Evolutionary conservation across 2,113 vertebrate species (phyloP).

Genomic region (Phyllostomus discolor): DNA sequence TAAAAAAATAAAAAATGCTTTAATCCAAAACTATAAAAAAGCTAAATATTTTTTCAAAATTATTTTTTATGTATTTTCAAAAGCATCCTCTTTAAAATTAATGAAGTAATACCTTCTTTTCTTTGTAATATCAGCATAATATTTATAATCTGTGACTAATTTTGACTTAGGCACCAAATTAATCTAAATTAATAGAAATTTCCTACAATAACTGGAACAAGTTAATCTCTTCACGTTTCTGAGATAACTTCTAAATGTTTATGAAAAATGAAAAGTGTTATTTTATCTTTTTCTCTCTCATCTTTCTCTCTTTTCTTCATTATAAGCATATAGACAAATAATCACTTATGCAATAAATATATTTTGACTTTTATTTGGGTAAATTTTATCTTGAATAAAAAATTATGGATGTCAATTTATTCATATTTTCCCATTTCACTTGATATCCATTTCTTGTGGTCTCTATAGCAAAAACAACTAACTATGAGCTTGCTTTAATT

Average conservation of each 20-base stretch:
- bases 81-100: background rate
- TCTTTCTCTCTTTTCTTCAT: background rate
- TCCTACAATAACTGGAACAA: background rate
- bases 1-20: too few species aligned
- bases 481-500: constrained; percentile 12
- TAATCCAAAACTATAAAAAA: background rate
- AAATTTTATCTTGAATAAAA: background rate
- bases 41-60: background rate
- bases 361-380: background rate
- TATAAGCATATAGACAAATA: background rate
- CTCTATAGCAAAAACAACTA: background rate
- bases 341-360: background rate
- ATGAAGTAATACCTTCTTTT: background rate
- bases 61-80: background rate
- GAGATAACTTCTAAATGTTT: background rate
- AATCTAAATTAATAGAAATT: background rate
- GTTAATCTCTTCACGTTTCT: background rate
- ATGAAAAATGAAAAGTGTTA: background rate
- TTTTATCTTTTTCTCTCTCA: background rate
- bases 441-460: background rate
- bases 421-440: background rate
- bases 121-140: background rate
- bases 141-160: background rate
- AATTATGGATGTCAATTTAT: background rate
- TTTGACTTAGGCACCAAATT: background rate